Evolutionary conservation across 1,140 invertebrate species (phyloP).

Genomic region (Grapholita molesta): DNA sequence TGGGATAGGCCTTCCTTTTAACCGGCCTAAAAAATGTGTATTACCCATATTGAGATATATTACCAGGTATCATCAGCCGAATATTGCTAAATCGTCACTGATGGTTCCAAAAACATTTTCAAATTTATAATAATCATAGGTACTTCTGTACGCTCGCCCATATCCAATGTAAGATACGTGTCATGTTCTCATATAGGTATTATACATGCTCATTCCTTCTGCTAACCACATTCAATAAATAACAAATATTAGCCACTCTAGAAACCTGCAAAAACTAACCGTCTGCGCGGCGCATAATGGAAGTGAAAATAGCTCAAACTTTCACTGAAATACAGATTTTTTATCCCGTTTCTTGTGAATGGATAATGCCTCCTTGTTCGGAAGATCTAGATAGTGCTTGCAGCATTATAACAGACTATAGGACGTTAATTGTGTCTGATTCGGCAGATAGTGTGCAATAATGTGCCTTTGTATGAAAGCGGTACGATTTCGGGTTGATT

Average conservation of each 20-base stretch:
- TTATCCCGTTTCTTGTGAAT: neutral
- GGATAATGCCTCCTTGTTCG: conserved; percentile 10
- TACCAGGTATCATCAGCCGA: no score
- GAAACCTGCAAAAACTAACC: conserved; percentile 3
- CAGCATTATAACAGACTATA: neutral
- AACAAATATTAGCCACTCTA: neutral
- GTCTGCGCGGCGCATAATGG: neutral
- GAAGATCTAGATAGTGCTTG: conserved; percentile 7
- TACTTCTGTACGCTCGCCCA: no score
- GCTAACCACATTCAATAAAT: neutral
- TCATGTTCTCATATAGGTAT: neutral
- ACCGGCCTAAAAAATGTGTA: no score
- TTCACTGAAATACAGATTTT: conserved; percentile 1
- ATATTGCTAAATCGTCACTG: no score
- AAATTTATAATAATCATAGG: no score
- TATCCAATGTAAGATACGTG: no score
- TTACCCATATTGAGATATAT: no score
- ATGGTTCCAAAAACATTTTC: no score
- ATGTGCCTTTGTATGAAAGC: neutral
- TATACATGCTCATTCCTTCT: neutral
- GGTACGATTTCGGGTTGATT: neutral
- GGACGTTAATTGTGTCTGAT: neutral
- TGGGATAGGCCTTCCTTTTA: no score
- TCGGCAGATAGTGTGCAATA: conserved; percentile 6
- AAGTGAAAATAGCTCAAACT: neutral